Base-by-base conservation (phyloP, 2,113 vertebrate species). In the Phylloscopus whistleri region DNA sequence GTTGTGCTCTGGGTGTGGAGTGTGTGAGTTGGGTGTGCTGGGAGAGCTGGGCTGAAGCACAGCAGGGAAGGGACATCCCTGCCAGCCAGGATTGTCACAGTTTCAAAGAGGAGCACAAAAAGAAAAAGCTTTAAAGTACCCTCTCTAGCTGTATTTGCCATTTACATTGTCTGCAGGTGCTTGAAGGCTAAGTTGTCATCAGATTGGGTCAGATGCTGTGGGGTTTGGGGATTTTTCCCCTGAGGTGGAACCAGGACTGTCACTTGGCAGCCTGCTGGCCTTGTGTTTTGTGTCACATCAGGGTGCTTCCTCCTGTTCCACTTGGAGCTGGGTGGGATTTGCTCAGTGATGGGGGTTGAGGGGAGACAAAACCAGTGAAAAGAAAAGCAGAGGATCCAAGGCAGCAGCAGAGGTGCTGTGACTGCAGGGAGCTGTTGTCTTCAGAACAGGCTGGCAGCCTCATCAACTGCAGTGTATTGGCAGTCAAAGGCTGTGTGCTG, bases 391-490 rank as follows among this genome's bases (percentile, higher is more conserved):
- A 23, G 41, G 53, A 48, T 84, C 44, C 69, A 64, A 35, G 48
- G 53, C 48, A 35, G 21, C 23, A 11, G 37, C 48, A 53, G 33
- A 53, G 60, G 69, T 23, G 35, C 63, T 87, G 68, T 44, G 56
- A 18, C 78, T 85, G 16, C 13, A 14, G 53, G 21, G 48, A 55
- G 2, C n/a, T 82, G 24, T 7, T 68, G 37, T 6, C 31, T 79
- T 43, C 62, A 53, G 56, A 48, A 14, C 35, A 55, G 84, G 33
- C 78, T 46, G 22, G 52, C 72, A 62, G 51, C 51, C 59, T 82
- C 23, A 0, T 13, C 35, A 27, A 0, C 2, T 35, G 49, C 58
- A 24, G 0, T 73, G 81, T 30, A 2, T 44, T 56, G 68, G 12
- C 23, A 26, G 1, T 23, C 27, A 58, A 30, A 55, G 46, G 46